These are phyloP conservation scores for Luffia ferchaultella DNA, from an alignment of 2,888 invertebrate species.

Conservation along the genomic window DNA sequence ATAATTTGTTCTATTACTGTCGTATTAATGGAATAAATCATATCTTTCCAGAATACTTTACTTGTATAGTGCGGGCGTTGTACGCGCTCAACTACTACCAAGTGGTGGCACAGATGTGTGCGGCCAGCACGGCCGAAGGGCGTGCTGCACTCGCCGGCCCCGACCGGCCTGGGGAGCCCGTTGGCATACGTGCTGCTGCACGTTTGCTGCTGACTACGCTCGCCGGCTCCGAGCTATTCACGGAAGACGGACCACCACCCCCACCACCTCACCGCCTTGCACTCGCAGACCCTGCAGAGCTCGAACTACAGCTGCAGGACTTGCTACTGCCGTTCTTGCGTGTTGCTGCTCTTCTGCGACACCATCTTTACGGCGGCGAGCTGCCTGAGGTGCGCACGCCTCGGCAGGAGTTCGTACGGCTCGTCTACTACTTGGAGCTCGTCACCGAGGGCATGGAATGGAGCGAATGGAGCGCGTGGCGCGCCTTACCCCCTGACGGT, in stretches of 20 bases:
- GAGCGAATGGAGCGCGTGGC: constrained; percentile 2
- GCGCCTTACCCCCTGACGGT: not conserved
- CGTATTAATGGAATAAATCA: too few relatives aligned
- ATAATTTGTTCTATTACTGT: too few relatives aligned
- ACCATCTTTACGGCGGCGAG: constrained; percentile 82
- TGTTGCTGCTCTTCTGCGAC: constrained; percentile 81
- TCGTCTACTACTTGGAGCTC: constrained; percentile 82
- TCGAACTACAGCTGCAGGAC: constrained; percentile 72
- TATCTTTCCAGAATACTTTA: constrained; percentile 93
- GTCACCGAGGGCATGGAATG: constrained; percentile 13
- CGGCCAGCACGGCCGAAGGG: constrained; percentile 71
- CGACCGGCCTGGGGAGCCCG: constrained; percentile 18
- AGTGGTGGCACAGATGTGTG: constrained; percentile 82
- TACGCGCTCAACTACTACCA: constrained; percentile 92
- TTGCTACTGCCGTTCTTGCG: constrained; percentile 86
- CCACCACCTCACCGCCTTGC: constrained; percentile 22
- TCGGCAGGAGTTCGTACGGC: constrained; percentile 77
- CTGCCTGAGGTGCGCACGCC: constrained; percentile 73
- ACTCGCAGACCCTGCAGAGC: constrained; percentile 30
- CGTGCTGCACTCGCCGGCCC: constrained; percentile 53
- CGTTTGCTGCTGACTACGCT: constrained; percentile 32
- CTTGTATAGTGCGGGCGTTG: constrained; percentile 84
- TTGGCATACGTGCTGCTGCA: constrained; percentile 27
- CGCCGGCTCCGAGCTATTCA: constrained; percentile 64
- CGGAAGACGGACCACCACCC: constrained; percentile 55